Conservation (phyloP, 2,797 vertebrate species). For the Sciurus vulgaris region DNA sequence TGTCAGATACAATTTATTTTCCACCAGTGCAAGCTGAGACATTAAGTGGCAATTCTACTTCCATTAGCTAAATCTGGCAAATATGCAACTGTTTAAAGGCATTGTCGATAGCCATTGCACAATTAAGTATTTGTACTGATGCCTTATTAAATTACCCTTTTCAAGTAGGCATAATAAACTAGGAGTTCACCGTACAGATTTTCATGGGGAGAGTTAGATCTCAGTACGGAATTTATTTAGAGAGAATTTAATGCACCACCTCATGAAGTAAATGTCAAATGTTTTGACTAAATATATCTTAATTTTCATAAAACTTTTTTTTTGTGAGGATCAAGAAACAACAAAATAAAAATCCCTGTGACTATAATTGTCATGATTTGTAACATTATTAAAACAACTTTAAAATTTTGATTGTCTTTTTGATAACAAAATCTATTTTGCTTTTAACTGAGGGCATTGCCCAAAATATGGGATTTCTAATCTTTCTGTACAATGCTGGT, state of each 20-base stretch:
- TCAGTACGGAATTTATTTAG: constrained; percentile 87
- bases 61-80: constrained; percentile 94
- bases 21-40: constrained; percentile 91
- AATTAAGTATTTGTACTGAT: constrained; percentile 95
- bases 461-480: constrained; percentile 4
- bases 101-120: constrained; percentile 95
- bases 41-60: constrained; percentile 92
- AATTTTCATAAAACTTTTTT: constrained; percentile 84
- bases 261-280: constrained; percentile 87
- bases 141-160: constrained; percentile 93
- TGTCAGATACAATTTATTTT: constrained; percentile 93
- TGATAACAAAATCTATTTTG: constrained; percentile 63
- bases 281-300: constrained; percentile 81
- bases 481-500: constrained; percentile 26
- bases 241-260: constrained; percentile 82
- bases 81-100: constrained; percentile 94
- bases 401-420: background rate
- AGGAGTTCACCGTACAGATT: constrained; percentile 89
- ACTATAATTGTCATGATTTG: constrained; percentile 68
- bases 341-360: constrained; percentile 68
- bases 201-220: constrained; percentile 87
- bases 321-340: constrained; percentile 69
- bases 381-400: constrained; percentile 61
- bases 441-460: background rate
- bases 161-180: constrained; percentile 91